Percentiles rank a stretch among this genome's conserved stretches.
These are phyloP conservation scores for Troglohyphantes excavatus DNA, from an alignment of 2,888 invertebrate genomes.

Conservation along the genomic window DNA sequence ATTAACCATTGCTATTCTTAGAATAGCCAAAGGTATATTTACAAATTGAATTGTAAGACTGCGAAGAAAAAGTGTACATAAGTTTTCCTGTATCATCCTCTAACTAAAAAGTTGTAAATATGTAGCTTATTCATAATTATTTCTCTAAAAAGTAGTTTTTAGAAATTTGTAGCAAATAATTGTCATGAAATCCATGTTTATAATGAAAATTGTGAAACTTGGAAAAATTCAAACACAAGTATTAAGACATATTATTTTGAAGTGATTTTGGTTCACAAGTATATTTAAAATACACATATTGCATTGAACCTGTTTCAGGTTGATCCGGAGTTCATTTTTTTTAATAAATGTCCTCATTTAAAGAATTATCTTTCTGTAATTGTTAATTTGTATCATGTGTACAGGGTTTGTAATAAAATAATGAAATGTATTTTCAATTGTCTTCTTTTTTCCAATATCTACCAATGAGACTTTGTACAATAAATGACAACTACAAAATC, in stretches of 20 bases:
- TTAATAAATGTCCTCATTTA: not conserved
- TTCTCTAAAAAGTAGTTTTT: not conserved
- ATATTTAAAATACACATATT: not conserved
- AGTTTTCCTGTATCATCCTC: not conserved
- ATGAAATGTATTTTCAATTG: not conserved
- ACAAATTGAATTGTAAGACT: not conserved
- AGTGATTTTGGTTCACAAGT: not conserved
- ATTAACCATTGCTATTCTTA: not conserved
- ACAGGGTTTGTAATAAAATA: slow-evolving; percentile 74
- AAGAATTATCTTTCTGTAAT: slow-evolving; percentile 15
- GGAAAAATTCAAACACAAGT: too few species aligned
- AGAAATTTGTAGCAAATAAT: not conserved
- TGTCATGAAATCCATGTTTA: not conserved
- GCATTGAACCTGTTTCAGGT: not conserved
- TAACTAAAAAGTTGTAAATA: not conserved
- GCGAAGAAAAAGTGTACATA: not conserved
- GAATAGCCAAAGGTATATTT: not conserved
- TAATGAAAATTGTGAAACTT: not conserved
- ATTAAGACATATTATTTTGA: not conserved
- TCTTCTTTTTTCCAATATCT: too few species aligned
- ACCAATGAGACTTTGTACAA: too few species aligned
- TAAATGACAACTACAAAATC: too few species aligned
- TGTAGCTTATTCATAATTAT: not conserved
- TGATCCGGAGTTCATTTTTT: not conserved
- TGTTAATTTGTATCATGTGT: slow-evolving; percentile 63